Evolutionary conservation across 2,797 vertebrate genomes (phyloP).

Genomic region (Cirrhinus mrigala): DNA sequence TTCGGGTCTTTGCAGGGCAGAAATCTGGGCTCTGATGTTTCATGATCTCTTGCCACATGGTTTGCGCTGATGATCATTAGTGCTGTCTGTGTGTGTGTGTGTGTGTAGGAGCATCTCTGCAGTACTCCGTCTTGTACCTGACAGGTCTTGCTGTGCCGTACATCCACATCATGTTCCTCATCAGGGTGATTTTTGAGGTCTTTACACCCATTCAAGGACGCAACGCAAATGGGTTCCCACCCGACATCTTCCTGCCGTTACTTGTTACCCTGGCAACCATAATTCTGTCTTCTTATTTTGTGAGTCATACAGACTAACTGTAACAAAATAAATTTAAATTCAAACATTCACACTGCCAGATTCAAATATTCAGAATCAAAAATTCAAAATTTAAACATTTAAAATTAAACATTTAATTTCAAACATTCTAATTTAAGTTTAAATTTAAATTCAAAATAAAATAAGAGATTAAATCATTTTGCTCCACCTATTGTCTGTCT

Average conservation of each 20-base stretch:
- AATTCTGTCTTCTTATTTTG: conserved; percentile 93
- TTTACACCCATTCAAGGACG: conserved; percentile 96
- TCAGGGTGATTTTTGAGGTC: conserved; percentile 96
- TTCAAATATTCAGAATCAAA: not conserved
- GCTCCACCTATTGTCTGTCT: conserved; percentile 17
- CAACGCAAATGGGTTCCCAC: conserved; percentile 92
- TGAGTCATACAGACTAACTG: conserved; percentile 73
- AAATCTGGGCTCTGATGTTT: not conserved
- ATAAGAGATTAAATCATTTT: not conserved
- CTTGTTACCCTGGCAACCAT: conserved; percentile 84
- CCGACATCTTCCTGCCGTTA: conserved; percentile 88
- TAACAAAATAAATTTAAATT: not conserved
- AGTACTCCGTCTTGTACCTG: conserved; percentile 87
- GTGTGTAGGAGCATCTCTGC: conserved; percentile 83
- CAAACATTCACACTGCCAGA: not conserved
- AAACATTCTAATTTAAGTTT: not conserved
- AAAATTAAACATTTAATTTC: not conserved
- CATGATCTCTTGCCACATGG: not conserved
- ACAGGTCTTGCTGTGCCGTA: conserved; percentile 90
- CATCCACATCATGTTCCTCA: conserved; percentile 90
- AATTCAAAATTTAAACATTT: not conserved
- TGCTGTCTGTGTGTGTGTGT: not conserved
- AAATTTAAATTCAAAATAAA: not conserved
- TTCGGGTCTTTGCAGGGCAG: not conserved
- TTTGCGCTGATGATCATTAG: not conserved